Evolutionary conservation across 92 coral and sea anemone species (phyloP).

Genomic region (Muricea muricata): DNA sequence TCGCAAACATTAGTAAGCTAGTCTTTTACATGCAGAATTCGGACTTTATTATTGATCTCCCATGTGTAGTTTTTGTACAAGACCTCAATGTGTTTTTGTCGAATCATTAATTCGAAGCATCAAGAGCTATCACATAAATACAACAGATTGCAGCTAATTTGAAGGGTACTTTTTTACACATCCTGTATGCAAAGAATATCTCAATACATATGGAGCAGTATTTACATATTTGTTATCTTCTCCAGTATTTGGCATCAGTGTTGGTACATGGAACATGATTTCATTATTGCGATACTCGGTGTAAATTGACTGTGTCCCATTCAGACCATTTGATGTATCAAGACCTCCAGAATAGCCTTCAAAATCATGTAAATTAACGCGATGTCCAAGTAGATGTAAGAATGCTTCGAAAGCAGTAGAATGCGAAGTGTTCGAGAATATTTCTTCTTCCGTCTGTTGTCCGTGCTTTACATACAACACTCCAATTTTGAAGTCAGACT

Average conservation of each 20-base stretch:
- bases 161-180: no score
- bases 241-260: constrained; percentile 87
- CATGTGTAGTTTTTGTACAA: no score
- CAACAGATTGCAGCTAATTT: no score
- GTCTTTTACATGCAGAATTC: no score
- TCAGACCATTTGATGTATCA: constrained; percentile 76
- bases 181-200: no score
- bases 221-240: constrained; percentile 85
- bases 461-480: constrained; percentile 86
- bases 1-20: no score
- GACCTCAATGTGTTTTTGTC: no score
- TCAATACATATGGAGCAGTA: background rate
- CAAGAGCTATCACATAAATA: no score
- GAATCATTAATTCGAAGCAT: no score
- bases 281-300: constrained; percentile 76
- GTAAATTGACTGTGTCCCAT: constrained; percentile 92
- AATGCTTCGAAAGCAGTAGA: constrained; percentile 90
- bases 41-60: no score
- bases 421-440: constrained; percentile 82
- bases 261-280: constrained; percentile 95
- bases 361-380: constrained; percentile 81
- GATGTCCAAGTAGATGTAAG: constrained; percentile 79
- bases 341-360: constrained; percentile 88
- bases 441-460: constrained; percentile 88
- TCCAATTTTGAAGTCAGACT: constrained; percentile 92